These are phyloP conservation scores for Phaethornis superciliosus DNA, from an alignment of 2,113 vertebrate genomes.

Conservation along the genomic window DNA sequence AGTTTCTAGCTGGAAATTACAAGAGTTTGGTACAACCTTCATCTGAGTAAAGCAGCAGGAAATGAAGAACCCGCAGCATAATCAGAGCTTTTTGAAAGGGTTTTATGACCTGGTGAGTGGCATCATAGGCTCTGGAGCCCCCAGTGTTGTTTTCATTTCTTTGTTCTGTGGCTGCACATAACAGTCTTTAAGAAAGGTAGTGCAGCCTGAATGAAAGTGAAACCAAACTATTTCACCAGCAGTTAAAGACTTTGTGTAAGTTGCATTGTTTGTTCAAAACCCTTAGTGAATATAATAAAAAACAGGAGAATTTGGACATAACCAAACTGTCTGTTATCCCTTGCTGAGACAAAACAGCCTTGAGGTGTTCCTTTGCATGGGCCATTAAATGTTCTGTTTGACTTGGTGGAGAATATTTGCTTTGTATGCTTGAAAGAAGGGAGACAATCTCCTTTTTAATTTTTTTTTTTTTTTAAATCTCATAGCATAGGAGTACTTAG, in stretches of 20 bases:
- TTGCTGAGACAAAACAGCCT: background rate
- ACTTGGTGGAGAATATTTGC: background rate
- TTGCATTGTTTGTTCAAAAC: background rate
- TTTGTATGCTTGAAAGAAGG: background rate
- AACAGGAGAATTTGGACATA: background rate
- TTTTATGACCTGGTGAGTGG: background rate
- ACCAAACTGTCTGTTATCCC: background rate
- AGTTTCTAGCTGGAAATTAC: background rate
- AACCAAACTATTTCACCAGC: background rate
- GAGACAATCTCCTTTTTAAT: background rate
- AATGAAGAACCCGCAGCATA: background rate
- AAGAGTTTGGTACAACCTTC: background rate
- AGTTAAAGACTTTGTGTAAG: background rate
- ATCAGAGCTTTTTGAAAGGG: background rate
- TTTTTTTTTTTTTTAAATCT: background rate
- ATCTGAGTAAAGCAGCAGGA: background rate
- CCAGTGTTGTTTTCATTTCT: background rate
- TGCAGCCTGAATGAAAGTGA: background rate
- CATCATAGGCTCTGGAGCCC: accelerated
- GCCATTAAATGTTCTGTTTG: background rate
- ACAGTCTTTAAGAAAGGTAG: background rate
- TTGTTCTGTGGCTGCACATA: background rate
- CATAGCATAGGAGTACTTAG: background rate
- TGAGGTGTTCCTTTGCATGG: background rate
- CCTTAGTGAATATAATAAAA: background rate